Percentiles rank a stretch among this genome's conserved stretches.
Conservation (phyloP, 2,113 vertebrate species). For the Misgurnus mizolepis region DNA sequence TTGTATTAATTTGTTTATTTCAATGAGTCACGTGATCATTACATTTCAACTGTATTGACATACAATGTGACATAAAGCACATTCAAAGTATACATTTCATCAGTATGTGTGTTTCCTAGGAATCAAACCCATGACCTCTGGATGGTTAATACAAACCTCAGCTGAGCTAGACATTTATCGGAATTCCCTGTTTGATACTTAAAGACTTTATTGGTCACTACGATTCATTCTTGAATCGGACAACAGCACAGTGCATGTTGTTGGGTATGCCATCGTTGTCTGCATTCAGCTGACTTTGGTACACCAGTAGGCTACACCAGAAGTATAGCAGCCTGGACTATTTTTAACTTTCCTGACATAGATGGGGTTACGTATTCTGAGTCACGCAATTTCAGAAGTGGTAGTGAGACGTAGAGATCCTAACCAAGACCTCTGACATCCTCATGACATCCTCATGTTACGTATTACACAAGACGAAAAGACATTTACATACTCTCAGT, state of each 20-base stretch:
- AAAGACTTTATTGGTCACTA: too few species aligned
- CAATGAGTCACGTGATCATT: too few species aligned
- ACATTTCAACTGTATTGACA: too few species aligned
- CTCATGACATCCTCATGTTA: slow-evolving; percentile 6
- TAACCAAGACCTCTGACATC: slow-evolving; percentile 40
- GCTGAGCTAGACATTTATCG: too few species aligned
- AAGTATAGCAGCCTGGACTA: background rate
- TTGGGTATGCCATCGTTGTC: background rate
- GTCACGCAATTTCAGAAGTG: slow-evolving; percentile 29
- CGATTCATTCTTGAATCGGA: background rate
- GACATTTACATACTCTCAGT: slow-evolving; percentile 34
- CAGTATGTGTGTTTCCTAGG: too few species aligned
- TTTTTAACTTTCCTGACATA: slow-evolving; percentile 7
- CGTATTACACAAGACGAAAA: slow-evolving; percentile 53
- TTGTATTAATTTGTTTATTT: too few species aligned
- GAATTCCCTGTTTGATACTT: too few species aligned
- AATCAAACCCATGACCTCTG: too few species aligned
- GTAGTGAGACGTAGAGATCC: slow-evolving; percentile 45
- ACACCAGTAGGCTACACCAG: background rate
- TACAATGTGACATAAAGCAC: too few species aligned
- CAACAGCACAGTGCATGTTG: background rate
- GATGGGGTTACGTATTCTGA: slow-evolving; percentile 29
- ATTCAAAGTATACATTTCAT: too few species aligned
- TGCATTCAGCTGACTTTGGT: background rate
- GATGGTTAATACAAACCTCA: too few species aligned